Evolutionary conservation across 2,888 invertebrate species (phyloP).

Genomic region (Erebia aethiops): DNA sequence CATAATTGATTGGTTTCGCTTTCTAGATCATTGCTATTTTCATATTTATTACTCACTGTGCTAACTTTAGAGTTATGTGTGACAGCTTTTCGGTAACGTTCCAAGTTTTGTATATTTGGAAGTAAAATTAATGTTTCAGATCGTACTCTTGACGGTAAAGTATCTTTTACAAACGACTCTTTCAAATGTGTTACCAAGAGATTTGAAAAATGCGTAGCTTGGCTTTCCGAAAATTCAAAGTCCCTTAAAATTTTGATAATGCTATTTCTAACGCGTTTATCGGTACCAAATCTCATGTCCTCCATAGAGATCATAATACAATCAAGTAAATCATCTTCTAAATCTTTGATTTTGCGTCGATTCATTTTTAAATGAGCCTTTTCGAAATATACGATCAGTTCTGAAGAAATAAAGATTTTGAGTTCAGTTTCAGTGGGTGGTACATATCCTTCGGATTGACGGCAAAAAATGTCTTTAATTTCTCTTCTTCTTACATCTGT

Average conservation of each 20-base stretch:
- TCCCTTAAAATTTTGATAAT: constrained; percentile 49
- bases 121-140: constrained; percentile 51
- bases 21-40: constrained; percentile 39
- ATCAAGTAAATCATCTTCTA: constrained; percentile 54
- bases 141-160: constrained; percentile 13
- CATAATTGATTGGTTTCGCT: constrained; percentile 45
- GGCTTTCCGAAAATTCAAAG: constrained; percentile 45
- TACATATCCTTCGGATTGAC: constrained; percentile 37
- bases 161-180: constrained; percentile 38
- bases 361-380: constrained; percentile 44
- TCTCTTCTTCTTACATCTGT: constrained; percentile 10
- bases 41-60: constrained; percentile 20
- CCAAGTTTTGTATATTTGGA: constrained; percentile 40
- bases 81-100: neutral
- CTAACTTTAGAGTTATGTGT: constrained; percentile 4
- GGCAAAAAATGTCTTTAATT: constrained; percentile 12
- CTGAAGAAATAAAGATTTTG: constrained; percentile 46
- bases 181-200: constrained; percentile 44
- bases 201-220: constrained; percentile 50
- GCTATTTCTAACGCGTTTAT: constrained; percentile 47
- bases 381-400: constrained; percentile 47
- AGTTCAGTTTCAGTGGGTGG: constrained; percentile 51
- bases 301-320: constrained; percentile 51
- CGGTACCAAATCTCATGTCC: constrained; percentile 43
- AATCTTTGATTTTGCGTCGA: constrained; percentile 41